Base-by-base conservation (phyloP, 2,113 vertebrate genomes). In the Dicrurus megarhynchus region DNA sequence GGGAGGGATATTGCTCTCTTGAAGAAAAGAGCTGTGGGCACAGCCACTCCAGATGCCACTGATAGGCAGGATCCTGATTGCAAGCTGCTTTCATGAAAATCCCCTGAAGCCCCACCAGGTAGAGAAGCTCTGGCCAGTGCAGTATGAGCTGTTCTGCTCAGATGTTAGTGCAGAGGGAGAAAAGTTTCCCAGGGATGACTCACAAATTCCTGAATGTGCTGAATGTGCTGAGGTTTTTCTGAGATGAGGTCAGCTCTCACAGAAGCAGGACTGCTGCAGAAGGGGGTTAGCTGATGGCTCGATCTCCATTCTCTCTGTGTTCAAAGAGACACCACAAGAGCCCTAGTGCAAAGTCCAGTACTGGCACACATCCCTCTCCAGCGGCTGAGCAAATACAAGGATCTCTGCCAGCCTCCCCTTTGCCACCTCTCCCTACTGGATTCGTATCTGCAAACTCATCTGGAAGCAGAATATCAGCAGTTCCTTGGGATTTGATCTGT, bases 131-230 rank as follows among this genome's bases (percentile, higher is more conserved):
- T 74, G 67, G 22, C 63, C 82, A 69, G 41, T 22, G 41, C 67
- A 55, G 41, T 10, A 15, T 13, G 42, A 93, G 18, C 46, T 63
- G 7, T 67, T 92, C 71, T 80, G 63, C 41, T 88, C 71, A 76
- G 78, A 87, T 42, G 41, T 87, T 60, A 78, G 57, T 19, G 41
- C 22, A 79, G 61, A 79, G 79, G 63, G 63, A 90, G 82, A 68
- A 80, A 77, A 17, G 50, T 68, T 93, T 95, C 56, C 50, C 76
- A 87, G 52, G 71, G 47, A 84, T 96, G 95, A 95, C 91, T 97
- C 95, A 97, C 76, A 90, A 63, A 95, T 96, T 96, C 96, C 93
- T 89, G 37, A 87, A 53, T 46, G 39, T 97, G 95, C 85, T 90
- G 80, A 92, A 77, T 90, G 32, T 86, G 76, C 76, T 93, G 89